phyloP scores from a whole-genome alignment of 2,888 invertebrate species.

The Temnothorax ravouxi region DNA sequence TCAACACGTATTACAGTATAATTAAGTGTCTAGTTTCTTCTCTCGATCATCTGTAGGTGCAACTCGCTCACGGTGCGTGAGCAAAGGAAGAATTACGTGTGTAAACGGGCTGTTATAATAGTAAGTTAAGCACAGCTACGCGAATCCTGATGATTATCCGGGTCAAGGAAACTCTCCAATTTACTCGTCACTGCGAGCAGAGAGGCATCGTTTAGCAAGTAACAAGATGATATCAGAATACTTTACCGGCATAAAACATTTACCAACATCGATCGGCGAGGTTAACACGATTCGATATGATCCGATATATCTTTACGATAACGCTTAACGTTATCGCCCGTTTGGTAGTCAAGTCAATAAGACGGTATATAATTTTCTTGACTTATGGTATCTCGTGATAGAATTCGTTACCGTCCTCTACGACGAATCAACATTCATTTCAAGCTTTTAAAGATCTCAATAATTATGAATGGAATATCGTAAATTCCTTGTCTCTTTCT shows the following conservation, averaged over 20 bases:
- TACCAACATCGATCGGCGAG: neutral
- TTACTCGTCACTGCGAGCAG: conserved; percentile 33
- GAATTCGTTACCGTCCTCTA: neutral
- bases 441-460: neutral
- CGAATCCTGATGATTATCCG: conserved; percentile 47
- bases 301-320: neutral
- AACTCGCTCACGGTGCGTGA: conserved; percentile 5
- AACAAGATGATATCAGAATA: conserved; percentile 17
- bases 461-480: neutral
- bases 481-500: neutral
- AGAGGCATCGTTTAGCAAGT: neutral
- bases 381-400: neutral
- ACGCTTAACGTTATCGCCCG: neutral
- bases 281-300: neutral
- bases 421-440: neutral
- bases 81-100: conserved; percentile 16
- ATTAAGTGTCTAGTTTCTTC: conserved; percentile 47
- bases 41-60: conserved; percentile 10
- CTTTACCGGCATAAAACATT: neutral
- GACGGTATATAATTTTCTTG: neutral
- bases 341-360: neutral
- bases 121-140: conserved; percentile 25
- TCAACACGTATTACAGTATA: conserved; percentile 39
- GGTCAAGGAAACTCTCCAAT: conserved; percentile 56
- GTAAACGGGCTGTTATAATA: conserved; percentile 33